phyloP scores from a whole-genome alignment of 2,113 vertebrate genomes.

The Centrocercus urophasianus region DNA sequence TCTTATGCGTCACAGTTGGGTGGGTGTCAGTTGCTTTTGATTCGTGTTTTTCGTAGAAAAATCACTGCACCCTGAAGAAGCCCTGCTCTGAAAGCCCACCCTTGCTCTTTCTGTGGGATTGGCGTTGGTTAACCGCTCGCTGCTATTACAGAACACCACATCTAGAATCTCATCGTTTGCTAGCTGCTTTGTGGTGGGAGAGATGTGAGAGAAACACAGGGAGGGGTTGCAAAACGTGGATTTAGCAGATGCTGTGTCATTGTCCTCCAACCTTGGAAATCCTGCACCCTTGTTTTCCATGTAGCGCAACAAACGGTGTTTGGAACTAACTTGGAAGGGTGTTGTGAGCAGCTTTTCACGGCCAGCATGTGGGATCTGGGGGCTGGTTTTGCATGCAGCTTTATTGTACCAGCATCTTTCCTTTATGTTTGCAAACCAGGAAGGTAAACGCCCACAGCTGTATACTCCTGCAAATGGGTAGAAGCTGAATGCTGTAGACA shows the following conservation, averaged over 20 bases:
- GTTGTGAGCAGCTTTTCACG: not conserved
- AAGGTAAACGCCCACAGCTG: not conserved
- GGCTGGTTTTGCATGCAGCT: not conserved
- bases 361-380: not conserved
- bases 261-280: not conserved
- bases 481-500: not conserved
- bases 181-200: slow-evolving; percentile 67
- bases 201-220: slow-evolving; percentile 24
- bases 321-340: not conserved
- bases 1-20: not conserved
- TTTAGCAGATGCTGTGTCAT: not conserved
- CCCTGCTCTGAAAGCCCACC: slow-evolving; percentile 73
- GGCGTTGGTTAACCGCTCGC: slow-evolving; percentile 78
- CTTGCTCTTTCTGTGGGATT: slow-evolving; percentile 76
- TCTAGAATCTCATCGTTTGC: slow-evolving; percentile 38
- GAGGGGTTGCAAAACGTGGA: slow-evolving; percentile 36
- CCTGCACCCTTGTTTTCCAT: not conserved
- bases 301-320: rapidly evolving
- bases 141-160: slow-evolving; percentile 66
- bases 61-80: not conserved
- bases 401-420: not conserved
- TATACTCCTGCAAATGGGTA: not conserved
- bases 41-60: slow-evolving; percentile 73
- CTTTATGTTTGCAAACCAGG: not conserved
- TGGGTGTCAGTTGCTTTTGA: slow-evolving; percentile 71